These are phyloP conservation scores for Gnatocerus cornutus DNA, from an alignment of 2,888 invertebrate genomes.

Conservation along the genomic window DNA sequence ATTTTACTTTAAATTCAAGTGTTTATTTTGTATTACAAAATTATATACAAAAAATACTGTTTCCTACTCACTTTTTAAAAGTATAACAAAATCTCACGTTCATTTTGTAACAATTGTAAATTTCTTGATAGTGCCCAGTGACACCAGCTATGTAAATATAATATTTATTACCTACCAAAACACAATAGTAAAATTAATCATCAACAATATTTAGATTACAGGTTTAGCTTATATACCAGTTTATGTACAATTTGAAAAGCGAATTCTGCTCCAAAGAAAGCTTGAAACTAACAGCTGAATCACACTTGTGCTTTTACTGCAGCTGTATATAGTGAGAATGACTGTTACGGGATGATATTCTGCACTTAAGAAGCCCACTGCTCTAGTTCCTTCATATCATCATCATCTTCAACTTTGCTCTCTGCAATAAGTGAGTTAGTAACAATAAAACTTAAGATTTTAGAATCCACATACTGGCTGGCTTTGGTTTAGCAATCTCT, in stretches of 20 bases:
- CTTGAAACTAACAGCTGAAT: slow-evolving; percentile 20
- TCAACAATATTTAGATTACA: slow-evolving; percentile 41
- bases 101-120: too few relatives aligned
- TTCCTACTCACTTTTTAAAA: background rate
- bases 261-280: slow-evolving; percentile 23
- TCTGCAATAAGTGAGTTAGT: slow-evolving; percentile 27
- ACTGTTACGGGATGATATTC: background rate
- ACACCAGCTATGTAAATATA: slow-evolving; percentile 38
- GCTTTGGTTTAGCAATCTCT: slow-evolving; percentile 44
- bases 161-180: slow-evolving; percentile 43
- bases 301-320: slow-evolving; percentile 23
- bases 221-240: slow-evolving; percentile 28
- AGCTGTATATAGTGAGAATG: slow-evolving; percentile 30
- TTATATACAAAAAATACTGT: too few relatives aligned
- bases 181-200: slow-evolving; percentile 37
- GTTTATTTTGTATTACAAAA: too few relatives aligned
- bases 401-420: slow-evolving; percentile 77
- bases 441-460: background rate
- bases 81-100: background rate
- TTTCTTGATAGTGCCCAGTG: background rate
- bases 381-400: slow-evolving; percentile 83
- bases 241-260: slow-evolving; percentile 45
- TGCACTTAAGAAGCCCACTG: slow-evolving; percentile 81
- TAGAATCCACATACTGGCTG: slow-evolving; percentile 36
- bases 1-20: too few relatives aligned